Conservation (phyloP, 2,113 vertebrate genomes). For the Ammodytes dubius region DNA sequence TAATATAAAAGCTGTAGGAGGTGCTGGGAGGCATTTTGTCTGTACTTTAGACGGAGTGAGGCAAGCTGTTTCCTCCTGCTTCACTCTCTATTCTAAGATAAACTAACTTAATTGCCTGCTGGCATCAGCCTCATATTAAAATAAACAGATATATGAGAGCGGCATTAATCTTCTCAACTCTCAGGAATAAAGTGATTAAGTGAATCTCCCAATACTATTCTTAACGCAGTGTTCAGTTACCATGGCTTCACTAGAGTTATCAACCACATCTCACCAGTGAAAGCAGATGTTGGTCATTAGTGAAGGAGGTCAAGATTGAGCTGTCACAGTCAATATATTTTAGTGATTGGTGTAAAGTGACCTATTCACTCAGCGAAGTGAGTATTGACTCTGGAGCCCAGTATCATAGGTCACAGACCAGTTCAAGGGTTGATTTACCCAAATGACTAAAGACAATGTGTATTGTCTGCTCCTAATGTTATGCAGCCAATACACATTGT, state of each 20-base stretch:
- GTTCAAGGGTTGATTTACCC: background rate
- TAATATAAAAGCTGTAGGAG: background rate
- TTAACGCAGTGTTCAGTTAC: background rate
- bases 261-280: background rate
- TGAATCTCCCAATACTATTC: background rate
- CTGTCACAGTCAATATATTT: background rate
- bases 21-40: background rate
- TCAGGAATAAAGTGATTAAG: too few relatives aligned
- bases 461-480: background rate
- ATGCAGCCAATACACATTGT: background rate
- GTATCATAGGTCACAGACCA: background rate
- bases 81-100: background rate
- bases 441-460: background rate
- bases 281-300: background rate
- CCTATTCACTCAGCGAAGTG: background rate
- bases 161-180: background rate
- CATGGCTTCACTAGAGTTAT: background rate
- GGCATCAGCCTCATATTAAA: background rate
- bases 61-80: background rate
- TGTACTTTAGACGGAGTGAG: background rate
- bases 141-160: background rate
- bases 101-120: background rate
- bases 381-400: slow-evolving; percentile 12
- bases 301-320: background rate
- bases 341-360: background rate